phyloP scores from a whole-genome alignment of 1,140 invertebrate species.

The Hyles vespertilio region DNA sequence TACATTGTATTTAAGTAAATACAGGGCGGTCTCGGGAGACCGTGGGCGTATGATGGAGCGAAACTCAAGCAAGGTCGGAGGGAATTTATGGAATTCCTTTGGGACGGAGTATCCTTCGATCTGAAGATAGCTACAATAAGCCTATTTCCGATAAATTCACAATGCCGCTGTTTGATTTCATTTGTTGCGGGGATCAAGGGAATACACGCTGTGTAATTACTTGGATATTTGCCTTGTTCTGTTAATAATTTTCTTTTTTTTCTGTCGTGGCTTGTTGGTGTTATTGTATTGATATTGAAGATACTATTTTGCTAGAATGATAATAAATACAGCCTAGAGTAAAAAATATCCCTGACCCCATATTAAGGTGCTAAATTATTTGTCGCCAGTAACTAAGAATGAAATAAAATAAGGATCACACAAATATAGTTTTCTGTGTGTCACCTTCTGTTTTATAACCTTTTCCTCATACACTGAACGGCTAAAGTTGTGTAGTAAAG shows the following conservation, averaged over 20 bases:
- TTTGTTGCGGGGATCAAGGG: neutral
- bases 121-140: conserved; percentile 4
- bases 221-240: neutral
- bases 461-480: too few relatives aligned
- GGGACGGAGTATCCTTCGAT: conserved; percentile 6
- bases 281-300: too few relatives aligned
- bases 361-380: neutral
- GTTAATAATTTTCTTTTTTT: too few relatives aligned
- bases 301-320: too few relatives aligned
- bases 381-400: neutral
- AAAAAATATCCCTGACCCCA: too few relatives aligned
- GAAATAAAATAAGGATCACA: neutral
- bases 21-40: too few relatives aligned
- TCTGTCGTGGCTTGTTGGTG: too few relatives aligned
- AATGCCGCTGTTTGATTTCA: conserved; percentile 6
- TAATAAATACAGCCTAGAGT: too few relatives aligned
- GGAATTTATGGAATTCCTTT: conserved; percentile 11
- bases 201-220: neutral
- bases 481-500: too few relatives aligned
- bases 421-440: too few relatives aligned
- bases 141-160: conserved; percentile 4
- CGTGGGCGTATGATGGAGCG: neutral
- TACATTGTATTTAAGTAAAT: too few relatives aligned
- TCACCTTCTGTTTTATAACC: too few relatives aligned
- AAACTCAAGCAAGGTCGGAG: conserved; percentile 12